A percentile compares a stretch with the other conserved stretches of the same genome.
Conservation (phyloP, 2,888 invertebrate species). For the Spisula subtruncata region DNA sequence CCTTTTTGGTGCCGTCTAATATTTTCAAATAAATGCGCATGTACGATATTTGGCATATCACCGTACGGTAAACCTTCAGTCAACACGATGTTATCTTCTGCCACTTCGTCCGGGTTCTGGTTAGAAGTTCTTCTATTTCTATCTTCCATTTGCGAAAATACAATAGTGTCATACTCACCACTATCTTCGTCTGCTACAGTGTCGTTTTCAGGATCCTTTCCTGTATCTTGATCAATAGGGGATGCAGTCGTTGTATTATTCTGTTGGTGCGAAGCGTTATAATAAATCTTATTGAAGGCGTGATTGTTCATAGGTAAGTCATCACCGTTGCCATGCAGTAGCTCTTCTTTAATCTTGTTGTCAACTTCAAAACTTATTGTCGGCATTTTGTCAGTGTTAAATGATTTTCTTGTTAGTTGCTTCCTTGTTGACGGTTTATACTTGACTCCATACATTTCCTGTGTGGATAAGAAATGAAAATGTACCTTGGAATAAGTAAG, state of each 20-base stretch:
- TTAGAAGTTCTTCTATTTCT: neutral
- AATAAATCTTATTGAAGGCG: neutral
- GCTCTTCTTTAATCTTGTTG: neutral
- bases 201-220: neutral
- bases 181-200: neutral
- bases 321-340: neutral
- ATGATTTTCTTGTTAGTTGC: neutral
- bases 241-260: neutral
- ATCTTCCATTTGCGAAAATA: neutral
- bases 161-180: neutral
- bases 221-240: neutral
- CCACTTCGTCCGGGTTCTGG: neutral
- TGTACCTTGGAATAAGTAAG: neutral
- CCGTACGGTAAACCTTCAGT: neutral
- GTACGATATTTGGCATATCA: neutral
- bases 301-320: neutral
- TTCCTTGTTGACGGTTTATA: slow-evolving; percentile 47
- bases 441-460: slow-evolving; percentile 48
- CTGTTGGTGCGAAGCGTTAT: neutral
- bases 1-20: neutral
- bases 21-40: neutral
- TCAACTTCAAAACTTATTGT: neutral
- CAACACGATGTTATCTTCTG: neutral
- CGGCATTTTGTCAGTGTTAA: neutral
- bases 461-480: neutral